Evolutionary conservation across 1,140 invertebrate genomes (phyloP), one percentile per base, ranked within the genome.

Genomic region (Macrocentrus cingulum): DNA sequence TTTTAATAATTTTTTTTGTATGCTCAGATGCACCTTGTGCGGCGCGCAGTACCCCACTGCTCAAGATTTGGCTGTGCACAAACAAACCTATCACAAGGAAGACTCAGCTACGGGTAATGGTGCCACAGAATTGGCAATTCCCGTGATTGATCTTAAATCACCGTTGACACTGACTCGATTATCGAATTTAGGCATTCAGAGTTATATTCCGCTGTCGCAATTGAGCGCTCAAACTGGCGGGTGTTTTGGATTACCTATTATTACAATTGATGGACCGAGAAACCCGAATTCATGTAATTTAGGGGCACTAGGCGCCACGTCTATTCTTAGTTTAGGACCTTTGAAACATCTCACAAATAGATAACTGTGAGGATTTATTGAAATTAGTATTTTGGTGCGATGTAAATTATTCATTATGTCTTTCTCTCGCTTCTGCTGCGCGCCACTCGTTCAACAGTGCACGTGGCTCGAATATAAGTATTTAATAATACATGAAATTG

Each of bases 131-230:
- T 73, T 89, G 34, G 88, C 87, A 0, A 75, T 90, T 61, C 89
- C 89, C 0, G 81, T 91, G 2, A 84, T 91, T 5, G 88, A 91
- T 69, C 69, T 90, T 1, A 87, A 87, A 53, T 84, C 86, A 25
- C 82, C 84, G 1, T 82, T 84, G 4, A 82, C 84, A 29, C 66
- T 88, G 9, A 83, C 83, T 60, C 81, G 86, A 44, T 75, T 91
- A 15, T 80, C 79, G 51, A 83, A 72, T 69, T 75, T 90, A 55
- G 89, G 89, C 41, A 88, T 91, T 60, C 84, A 84, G 60, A 87
- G 85, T 74, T 90, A 87, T 70, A 87, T 91, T 62, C 87, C 88
- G 1, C 71, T 90, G 44, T 86, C 85, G 0, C 86, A 86, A 67
- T 69, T 86, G 8, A 83, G 84, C 55, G 81, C 83, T 53, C 81